phyloP scores from a whole-genome alignment of 2,113 vertebrate genomes.

The Marmota flaviventris region DNA sequence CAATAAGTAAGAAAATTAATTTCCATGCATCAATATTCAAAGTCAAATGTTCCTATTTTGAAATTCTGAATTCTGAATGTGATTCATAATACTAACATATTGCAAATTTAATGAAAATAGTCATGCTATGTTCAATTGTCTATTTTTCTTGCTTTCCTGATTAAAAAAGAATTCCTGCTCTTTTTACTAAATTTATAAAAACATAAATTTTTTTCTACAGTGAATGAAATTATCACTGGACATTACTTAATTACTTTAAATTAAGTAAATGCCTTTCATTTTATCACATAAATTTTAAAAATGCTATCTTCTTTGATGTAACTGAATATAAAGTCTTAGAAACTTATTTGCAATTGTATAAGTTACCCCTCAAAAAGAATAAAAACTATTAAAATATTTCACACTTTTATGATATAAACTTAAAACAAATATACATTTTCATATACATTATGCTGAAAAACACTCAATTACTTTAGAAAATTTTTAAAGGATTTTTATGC shows the following conservation, averaged over 20 bases:
- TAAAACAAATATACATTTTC: conserved; percentile 54
- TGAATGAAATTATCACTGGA: neutral
- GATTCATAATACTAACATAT: neutral
- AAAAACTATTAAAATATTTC: neutral
- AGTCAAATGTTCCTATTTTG: neutral
- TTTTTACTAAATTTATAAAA: neutral
- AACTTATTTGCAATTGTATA: neutral
- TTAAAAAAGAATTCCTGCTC: neutral
- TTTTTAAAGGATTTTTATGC: neutral
- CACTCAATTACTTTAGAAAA: neutral
- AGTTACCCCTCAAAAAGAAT: neutral
- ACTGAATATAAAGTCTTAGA: neutral
- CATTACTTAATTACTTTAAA: neutral
- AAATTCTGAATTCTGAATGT: neutral
- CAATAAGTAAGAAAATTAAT: neutral
- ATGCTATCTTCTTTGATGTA: neutral
- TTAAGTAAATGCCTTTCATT: neutral
- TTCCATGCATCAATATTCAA: neutral
- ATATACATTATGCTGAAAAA: neutral
- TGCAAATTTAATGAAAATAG: neutral
- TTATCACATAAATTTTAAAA: neutral
- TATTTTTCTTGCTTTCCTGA: neutral
- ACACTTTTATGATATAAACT: neutral
- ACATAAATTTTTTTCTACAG: neutral
- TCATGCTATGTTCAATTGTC: neutral